Conservation (phyloP, 2,113 vertebrate species). For the Vidua chalybeata region DNA sequence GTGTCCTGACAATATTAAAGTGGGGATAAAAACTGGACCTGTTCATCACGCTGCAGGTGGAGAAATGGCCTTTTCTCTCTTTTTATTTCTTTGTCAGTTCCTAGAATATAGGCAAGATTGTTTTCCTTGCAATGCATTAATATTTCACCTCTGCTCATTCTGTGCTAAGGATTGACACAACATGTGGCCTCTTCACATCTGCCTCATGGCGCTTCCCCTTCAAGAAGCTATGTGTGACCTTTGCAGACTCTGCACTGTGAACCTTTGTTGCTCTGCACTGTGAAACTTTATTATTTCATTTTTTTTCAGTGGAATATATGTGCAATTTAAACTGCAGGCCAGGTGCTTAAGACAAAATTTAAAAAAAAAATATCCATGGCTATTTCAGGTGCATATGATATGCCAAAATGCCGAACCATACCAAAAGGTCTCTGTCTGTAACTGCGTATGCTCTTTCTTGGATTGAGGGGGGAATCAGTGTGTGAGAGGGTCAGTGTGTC, state of each 20-base stretch:
- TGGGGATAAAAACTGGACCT: not conserved
- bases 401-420: not conserved
- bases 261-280: not conserved
- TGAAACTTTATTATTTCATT: not conserved
- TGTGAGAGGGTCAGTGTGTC: not conserved
- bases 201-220: not conserved
- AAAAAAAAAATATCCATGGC: not conserved
- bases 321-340: not conserved
- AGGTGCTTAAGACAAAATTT: not conserved
- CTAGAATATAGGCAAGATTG: not conserved
- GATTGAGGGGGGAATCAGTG: not conserved
- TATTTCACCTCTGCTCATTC: constrained; percentile 22
- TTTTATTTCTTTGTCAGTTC: not conserved
- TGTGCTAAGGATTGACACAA: not conserved
- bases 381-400: not conserved
- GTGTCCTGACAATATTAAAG: not conserved
- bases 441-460: not conserved
- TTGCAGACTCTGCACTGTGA: not conserved
- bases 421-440: not conserved
- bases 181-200: constrained; percentile 10
- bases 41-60: not conserved
- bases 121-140: not conserved
- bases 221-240: not conserved
- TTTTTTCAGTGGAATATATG: not conserved
- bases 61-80: not conserved